A percentile compares a stretch with the other conserved stretches of the same genome.
Evolutionary conservation across 2,797 vertebrate genomes (phyloP).

Genomic region (Bufotes viridis): DNA sequence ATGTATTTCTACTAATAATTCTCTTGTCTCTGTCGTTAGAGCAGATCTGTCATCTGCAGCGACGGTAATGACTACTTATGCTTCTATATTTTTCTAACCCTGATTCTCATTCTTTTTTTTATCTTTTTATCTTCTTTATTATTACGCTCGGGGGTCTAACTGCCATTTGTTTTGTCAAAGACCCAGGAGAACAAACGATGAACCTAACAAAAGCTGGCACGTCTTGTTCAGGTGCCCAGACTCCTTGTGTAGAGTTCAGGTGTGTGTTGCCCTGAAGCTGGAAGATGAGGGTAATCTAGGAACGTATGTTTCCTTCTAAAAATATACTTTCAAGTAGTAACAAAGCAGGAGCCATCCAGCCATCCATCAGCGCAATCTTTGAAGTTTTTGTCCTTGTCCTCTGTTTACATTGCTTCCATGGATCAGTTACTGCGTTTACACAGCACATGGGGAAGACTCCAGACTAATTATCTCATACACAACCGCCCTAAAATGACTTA

Average conservation of each 20-base stretch:
- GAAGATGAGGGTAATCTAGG: conserved; percentile 45
- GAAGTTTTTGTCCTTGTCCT: conserved; percentile 31
- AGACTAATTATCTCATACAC: neutral
- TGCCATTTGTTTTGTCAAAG: neutral
- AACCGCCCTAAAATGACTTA: neutral
- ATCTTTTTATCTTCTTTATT: conserved; percentile 3
- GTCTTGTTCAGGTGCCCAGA: conserved; percentile 12
- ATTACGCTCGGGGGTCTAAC: neutral
- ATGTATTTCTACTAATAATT: no score
- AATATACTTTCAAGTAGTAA: conserved; percentile 34
- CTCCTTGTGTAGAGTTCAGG: conserved; percentile 12
- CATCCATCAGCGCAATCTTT: conserved; percentile 41
- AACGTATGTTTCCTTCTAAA: conserved; percentile 28
- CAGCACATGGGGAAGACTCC: neutral
- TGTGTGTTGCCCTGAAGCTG: conserved; percentile 7
- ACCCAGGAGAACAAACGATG: neutral
- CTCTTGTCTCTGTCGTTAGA: neutral
- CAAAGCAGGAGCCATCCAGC: neutral
- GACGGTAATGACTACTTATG: neutral
- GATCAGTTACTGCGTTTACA: conserved; percentile 21
- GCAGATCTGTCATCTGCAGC: conserved; percentile 12
- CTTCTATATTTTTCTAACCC: neutral
- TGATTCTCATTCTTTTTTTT: conserved; percentile 1
- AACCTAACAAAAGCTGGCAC: conserved; percentile 5
- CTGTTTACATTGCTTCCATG: conserved; percentile 32